Conservation (phyloP, 2,113 vertebrate genomes). For the Columba janthina region DNA sequence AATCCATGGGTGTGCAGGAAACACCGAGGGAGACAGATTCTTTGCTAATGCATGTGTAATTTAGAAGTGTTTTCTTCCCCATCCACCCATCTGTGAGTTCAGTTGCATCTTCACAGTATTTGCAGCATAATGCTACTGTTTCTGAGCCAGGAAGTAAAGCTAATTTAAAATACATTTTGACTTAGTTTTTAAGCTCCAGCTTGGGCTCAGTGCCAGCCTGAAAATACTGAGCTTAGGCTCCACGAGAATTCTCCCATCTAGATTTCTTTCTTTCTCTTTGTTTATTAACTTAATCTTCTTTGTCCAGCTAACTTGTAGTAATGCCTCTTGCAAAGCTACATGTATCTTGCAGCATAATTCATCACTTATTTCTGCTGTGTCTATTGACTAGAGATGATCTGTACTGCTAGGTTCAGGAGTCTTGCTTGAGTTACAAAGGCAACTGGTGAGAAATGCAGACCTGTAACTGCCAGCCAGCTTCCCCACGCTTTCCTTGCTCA, state of each 20-base stretch:
- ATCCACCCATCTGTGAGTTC: conserved; percentile 62
- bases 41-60: conserved; percentile 48
- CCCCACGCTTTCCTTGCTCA: background rate
- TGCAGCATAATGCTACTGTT: conserved; percentile 62
- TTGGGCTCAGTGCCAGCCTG: conserved; percentile 6
- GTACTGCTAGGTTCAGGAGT: background rate
- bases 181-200: conserved; percentile 19
- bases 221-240: conserved; percentile 8
- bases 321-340: background rate
- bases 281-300: background rate
- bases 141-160: conserved; percentile 56
- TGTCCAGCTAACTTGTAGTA: background rate
- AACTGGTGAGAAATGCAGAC: background rate
- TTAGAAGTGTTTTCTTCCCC: conserved; percentile 49
- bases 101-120: conserved; percentile 56
- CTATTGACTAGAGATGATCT: background rate
- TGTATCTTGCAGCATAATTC: background rate
- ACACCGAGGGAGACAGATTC: conserved; percentile 34
- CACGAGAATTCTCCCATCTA: background rate
- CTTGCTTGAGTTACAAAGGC: background rate
- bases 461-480: background rate
- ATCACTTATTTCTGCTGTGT: background rate
- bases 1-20: conserved; percentile 62
- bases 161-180: conserved; percentile 53
- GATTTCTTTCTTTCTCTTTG: background rate